Conservation (phyloP, 1,140 invertebrate genomes). For the Pachypsylla venusta region DNA sequence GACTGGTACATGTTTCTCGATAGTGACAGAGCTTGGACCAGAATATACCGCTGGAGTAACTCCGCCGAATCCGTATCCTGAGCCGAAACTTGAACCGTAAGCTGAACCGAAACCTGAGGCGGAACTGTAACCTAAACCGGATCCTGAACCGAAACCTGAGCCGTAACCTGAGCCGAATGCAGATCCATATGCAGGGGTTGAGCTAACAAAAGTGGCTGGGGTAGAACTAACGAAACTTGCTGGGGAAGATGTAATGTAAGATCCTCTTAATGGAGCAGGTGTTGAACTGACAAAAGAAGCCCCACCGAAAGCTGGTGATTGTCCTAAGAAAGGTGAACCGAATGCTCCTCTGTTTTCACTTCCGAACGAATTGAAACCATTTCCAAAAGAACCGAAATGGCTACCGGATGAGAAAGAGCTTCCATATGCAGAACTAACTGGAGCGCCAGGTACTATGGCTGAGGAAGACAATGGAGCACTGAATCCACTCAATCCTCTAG, state of each 20-base stretch:
- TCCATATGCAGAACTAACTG: neutral
- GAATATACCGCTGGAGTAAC: neutral
- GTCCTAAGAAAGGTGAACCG: constrained; percentile 10
- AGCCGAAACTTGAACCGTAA: neutral
- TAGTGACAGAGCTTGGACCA: neutral
- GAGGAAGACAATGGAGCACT: neutral
- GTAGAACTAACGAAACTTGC: neutral
- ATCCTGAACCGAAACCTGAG: neutral
- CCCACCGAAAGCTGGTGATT: constrained; percentile 8
- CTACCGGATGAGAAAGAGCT: constrained; percentile 6
- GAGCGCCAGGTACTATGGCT: neutral
- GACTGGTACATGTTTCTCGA: constrained; percentile 4
- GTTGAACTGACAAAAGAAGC: constrained; percentile 11
- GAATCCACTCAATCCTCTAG: neutral
- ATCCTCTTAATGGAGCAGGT: constrained; percentile 4
- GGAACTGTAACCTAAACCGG: neutral
- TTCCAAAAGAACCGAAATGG: constrained; percentile 3
- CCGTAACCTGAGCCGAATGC: neutral
- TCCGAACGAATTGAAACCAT: neutral
- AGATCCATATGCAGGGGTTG: constrained; percentile 5
- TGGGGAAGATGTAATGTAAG: neutral
- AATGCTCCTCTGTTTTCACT: neutral
- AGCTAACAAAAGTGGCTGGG: neutral
- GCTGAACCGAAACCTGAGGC: neutral
- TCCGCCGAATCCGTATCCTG: neutral